Evolutionary conservation across 2,888 invertebrate species (phyloP).

Genomic region (Scotopteryx bipunctaria): DNA sequence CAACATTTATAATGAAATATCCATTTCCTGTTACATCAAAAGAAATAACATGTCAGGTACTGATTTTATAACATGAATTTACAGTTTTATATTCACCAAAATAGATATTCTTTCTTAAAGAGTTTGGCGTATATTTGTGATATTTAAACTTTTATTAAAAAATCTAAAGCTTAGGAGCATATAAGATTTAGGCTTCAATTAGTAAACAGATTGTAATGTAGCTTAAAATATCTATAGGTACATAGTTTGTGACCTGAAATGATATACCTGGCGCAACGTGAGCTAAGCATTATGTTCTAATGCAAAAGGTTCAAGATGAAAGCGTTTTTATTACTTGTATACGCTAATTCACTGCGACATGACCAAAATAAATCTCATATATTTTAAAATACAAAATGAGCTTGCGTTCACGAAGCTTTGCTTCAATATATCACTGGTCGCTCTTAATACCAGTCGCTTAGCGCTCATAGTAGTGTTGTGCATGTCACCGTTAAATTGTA

Average conservation of each 20-base stretch:
- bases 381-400: conserved; percentile 36
- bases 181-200: too few species aligned
- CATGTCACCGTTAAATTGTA: too few species aligned
- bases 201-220: too few species aligned
- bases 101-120: too few species aligned
- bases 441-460: conserved; percentile 23
- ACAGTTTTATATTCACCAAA: not conserved
- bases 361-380: conserved; percentile 29
- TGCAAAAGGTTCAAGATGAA: not conserved
- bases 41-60: not conserved
- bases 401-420: conserved; percentile 33
- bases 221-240: too few species aligned
- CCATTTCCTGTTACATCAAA: conserved; percentile 3
- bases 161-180: too few species aligned
- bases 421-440: conserved; percentile 34
- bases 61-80: not conserved
- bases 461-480: conserved; percentile 11
- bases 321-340: not conserved
- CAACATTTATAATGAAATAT: conserved; percentile 1
- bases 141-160: not conserved
- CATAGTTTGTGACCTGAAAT: too few species aligned
- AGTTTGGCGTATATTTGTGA: too few species aligned
- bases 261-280: too few species aligned
- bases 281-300: too few species aligned
- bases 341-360: conserved; percentile 4